phyloP scores from a whole-genome alignment of 2,113 vertebrate genomes.

The Vidua macroura region DNA sequence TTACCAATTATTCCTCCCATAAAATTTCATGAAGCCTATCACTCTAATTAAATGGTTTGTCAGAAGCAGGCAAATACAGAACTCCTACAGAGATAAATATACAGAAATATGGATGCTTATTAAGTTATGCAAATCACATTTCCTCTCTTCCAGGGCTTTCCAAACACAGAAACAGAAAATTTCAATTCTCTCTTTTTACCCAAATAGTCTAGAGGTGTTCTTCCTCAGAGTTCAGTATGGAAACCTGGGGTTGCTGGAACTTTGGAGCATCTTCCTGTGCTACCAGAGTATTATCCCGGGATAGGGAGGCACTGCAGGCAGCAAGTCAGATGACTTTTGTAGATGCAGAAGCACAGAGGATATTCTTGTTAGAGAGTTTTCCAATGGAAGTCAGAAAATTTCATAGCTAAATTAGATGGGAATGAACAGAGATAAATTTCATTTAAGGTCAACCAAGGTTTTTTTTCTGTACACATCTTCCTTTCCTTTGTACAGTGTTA shows the following conservation, averaged over 20 bases:
- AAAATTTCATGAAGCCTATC: background rate
- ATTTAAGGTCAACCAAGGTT: background rate
- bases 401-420: background rate
- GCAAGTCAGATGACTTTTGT: background rate
- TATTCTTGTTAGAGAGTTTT: background rate
- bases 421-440: background rate
- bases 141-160: background rate
- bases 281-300: background rate
- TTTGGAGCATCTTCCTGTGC: background rate
- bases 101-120: background rate
- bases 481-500: background rate
- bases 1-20: background rate
- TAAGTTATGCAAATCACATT: background rate
- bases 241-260: background rate
- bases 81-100: background rate
- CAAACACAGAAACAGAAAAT: background rate
- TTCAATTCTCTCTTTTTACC: background rate
- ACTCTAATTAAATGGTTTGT: conserved; percentile 12
- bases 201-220: background rate
- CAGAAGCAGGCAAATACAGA: background rate
- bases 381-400: background rate
- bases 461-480: background rate
- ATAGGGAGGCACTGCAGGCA: background rate
- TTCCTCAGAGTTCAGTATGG: background rate
- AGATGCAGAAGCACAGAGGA: background rate